Evolutionary conservation across 2,888 invertebrate species (phyloP).

Genomic region (Mantis religiosa): DNA sequence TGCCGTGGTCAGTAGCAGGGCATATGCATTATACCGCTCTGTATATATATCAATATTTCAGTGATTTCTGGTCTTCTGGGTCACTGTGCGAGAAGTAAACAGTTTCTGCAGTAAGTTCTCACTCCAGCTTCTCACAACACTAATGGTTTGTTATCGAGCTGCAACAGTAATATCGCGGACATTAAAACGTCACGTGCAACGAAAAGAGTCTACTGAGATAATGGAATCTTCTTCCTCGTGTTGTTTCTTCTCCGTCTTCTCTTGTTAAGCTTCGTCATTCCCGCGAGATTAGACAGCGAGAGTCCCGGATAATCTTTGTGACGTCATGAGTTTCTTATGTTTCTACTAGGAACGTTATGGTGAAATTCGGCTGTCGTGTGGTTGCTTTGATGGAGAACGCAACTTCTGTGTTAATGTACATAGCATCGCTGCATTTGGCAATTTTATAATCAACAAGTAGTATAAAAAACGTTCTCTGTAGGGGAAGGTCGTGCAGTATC

Average conservation of each 20-base stretch:
- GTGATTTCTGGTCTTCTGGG: too few relatives aligned
- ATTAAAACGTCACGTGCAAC: background rate
- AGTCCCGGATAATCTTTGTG: background rate
- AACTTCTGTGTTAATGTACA: background rate
- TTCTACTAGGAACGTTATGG: background rate
- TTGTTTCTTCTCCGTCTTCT: background rate
- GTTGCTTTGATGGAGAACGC: background rate
- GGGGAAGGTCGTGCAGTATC: too few relatives aligned
- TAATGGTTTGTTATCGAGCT: background rate
- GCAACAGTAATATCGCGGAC: background rate
- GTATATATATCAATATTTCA: too few relatives aligned
- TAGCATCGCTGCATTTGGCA: too few relatives aligned
- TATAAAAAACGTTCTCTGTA: too few relatives aligned
- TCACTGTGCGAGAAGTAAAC: background rate
- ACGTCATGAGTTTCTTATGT: background rate
- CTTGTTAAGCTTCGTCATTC: background rate
- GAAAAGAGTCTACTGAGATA: background rate
- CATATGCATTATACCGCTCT: too few relatives aligned
- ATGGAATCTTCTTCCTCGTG: background rate
- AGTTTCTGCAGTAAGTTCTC: background rate
- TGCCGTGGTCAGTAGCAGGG: too few relatives aligned
- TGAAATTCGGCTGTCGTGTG: background rate
- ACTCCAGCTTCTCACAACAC: background rate
- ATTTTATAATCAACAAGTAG: too few relatives aligned
- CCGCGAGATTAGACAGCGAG: background rate